Conservation (phyloP, 2,888 invertebrate genomes). For the Idaea straminata region DNA sequence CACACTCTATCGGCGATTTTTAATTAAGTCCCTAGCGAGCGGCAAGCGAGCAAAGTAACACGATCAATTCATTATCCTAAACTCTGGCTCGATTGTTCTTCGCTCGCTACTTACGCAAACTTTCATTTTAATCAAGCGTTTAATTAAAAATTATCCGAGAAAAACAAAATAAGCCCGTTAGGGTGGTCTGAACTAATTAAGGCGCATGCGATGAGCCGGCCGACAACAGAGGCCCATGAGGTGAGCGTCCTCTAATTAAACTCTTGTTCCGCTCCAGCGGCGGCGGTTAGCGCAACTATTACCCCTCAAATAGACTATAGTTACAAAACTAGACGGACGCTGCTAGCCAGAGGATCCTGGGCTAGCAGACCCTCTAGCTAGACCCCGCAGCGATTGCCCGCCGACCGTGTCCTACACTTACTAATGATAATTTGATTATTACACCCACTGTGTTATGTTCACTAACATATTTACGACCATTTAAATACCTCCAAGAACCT, state of each 20-base stretch:
- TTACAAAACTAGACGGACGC: neutral
- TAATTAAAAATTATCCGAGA: slow-evolving; percentile 81
- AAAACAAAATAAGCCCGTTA: slow-evolving; percentile 80
- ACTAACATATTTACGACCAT: neutral
- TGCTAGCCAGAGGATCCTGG: neutral
- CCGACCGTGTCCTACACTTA: slow-evolving; percentile 28
- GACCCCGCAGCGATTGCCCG: slow-evolving; percentile 18
- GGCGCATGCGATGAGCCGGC: slow-evolving; percentile 75
- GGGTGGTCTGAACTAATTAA: slow-evolving; percentile 79
- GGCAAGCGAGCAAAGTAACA: slow-evolving; percentile 77
- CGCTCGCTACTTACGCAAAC: slow-evolving; percentile 80
- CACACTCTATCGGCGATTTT: slow-evolving; percentile 80
- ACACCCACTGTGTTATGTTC: slow-evolving; percentile 17
- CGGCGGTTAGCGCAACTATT: slow-evolving; percentile 68
- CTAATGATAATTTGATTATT: slow-evolving; percentile 39
- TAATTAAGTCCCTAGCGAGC: slow-evolving; percentile 78
- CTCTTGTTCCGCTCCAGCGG: slow-evolving; percentile 69
- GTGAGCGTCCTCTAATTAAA: slow-evolving; percentile 75
- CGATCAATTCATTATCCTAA: slow-evolving; percentile 81
- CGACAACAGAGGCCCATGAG: slow-evolving; percentile 65
- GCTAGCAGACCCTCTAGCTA: neutral
- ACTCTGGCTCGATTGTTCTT: slow-evolving; percentile 79
- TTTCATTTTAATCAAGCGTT: slow-evolving; percentile 81
- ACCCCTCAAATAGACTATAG: slow-evolving; percentile 23
- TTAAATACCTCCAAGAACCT: neutral